Percentiles rank a stretch among this genome's conserved stretches.
These are phyloP conservation scores for Actinopyga echinites DNA, from an alignment of 53 echinoderm and acorn worm genomes.

Conservation along the genomic window DNA sequence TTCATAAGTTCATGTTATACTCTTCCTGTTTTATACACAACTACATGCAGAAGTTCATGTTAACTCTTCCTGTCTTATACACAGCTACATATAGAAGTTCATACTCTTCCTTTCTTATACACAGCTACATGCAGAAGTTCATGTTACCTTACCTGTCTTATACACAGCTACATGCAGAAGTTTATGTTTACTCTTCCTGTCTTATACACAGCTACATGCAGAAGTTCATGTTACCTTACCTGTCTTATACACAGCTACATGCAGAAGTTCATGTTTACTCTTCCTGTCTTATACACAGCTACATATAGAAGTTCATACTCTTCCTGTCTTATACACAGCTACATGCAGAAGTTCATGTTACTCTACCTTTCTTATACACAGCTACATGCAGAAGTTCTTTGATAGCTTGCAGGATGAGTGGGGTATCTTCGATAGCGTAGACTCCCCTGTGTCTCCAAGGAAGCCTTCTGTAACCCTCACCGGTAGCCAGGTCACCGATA, in stretches of 20 bases:
- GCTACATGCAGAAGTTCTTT: conserved; percentile 27
- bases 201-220: conserved; percentile 5
- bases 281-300: not conserved
- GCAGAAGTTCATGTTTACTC: too few species aligned
- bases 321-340: too few species aligned
- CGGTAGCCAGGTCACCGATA: conserved; percentile 25
- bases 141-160: too few species aligned
- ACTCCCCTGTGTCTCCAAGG: not conserved
- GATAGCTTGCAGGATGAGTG: conserved; percentile 32
- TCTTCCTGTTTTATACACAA: too few species aligned
- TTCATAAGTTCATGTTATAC: not conserved
- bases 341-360: too few species aligned
- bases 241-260: too few species aligned
- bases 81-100: too few species aligned
- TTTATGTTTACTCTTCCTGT: not conserved
- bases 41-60: too few species aligned
- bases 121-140: conserved; percentile 15
- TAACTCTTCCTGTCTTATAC: too few species aligned
- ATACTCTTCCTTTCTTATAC: not conserved
- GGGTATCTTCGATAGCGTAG: conserved; percentile 12
- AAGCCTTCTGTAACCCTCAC: not conserved
- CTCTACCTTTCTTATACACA: not conserved
- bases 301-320: not conserved
- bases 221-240: too few species aligned
- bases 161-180: too few species aligned